Percentiles rank a stretch among this genome's conserved stretches.
phyloP scores from a whole-genome alignment of 2,797 vertebrate species.

The Notamacropus eugenii region DNA sequence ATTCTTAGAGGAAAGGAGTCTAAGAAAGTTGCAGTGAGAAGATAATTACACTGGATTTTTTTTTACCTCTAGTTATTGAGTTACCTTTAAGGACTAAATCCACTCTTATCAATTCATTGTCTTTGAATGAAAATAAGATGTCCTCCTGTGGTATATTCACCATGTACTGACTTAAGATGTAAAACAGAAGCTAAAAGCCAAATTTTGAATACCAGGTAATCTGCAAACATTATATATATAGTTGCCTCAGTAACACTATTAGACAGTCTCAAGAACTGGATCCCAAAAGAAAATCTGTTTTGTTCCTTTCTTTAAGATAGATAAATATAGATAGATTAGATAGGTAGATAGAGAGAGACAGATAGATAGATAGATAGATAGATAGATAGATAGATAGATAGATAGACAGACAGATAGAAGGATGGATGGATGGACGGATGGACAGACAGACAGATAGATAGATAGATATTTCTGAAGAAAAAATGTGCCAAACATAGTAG shows the following conservation, averaged over 20 bases:
- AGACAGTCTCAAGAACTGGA: not conserved
- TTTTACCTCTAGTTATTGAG: not conserved
- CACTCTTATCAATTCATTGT: not conserved
- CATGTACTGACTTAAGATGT: not conserved
- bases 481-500: not conserved
- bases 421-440: no score
- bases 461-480: conserved; percentile 15
- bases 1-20: not conserved
- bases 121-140: not conserved
- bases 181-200: not conserved
- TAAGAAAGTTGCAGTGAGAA: not conserved
- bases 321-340: no score
- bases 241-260: not conserved
- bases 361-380: no score
- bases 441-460: no score
- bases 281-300: conserved; percentile 9
- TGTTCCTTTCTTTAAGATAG: not conserved
- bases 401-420: no score
- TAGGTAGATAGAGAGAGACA: no score
- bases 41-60: not conserved
- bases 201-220: conserved; percentile 9
- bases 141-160: not conserved
- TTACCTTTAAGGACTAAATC: not conserved
- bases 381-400: no score
- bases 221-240: not conserved